Base-by-base conservation (phyloP, 2,113 vertebrate species). In the Cyphomyrus plagiostoma region DNA sequence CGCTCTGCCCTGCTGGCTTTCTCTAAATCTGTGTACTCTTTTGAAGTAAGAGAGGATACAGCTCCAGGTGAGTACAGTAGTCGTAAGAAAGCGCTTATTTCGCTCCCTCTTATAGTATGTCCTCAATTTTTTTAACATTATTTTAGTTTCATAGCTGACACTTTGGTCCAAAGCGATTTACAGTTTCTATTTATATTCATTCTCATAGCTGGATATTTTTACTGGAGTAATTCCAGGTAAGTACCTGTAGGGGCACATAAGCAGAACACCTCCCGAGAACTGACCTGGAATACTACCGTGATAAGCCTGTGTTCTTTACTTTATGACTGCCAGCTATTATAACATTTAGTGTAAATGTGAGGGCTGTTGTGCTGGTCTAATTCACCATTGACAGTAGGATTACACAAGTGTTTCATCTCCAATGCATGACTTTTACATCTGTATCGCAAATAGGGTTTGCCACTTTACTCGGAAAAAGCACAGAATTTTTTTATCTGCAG, bases 21-120 rank as follows among this genome's bases (percentile, higher is more conserved):
- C 91, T 92, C 92, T 87, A 94, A 89, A 91, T 91, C 90, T 66
- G 92, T 95, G 58, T 94, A 94, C 93, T 95, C 94, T 46, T 96
- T 96, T 93, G 91, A 95, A 89, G 93, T 96, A 58, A 94, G 89
- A 89, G 96, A 96, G 93, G 95, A 96, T 93, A 95, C 95, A 86
- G 56, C 90, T 86, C 95, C 95, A 94, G 95, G 95, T 95, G 80
- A 9, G 74, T 82, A 21, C 30, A 45, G 42, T 52, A 9, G 8
- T 17, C 1, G 1, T 46, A 62, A 53, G 23, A 45, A 39, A 52
- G 80, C 19, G 83, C 26, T 26, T 89, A 50, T 45, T 42, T 10
- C 82, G 19, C 42, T 85, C 23, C 13, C 35, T 58, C 48, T 39
- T 84, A 56, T 39, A 42, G 23, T 13, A 50, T 82, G 4, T 35